These are phyloP conservation scores for Girardinichthys multiradiatus DNA, from an alignment of 2,113 vertebrate genomes.

Conservation along the genomic window DNA sequence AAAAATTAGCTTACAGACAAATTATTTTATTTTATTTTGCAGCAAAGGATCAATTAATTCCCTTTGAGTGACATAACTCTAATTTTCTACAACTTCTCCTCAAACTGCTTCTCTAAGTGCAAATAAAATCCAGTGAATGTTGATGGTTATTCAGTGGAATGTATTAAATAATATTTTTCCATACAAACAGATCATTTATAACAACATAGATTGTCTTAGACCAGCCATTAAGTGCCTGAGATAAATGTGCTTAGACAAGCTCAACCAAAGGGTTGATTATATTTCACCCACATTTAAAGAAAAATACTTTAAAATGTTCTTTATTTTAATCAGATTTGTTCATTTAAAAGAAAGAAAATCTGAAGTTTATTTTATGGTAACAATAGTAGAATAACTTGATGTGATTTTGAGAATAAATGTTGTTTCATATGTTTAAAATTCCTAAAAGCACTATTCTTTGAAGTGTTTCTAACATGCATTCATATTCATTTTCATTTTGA, in stretches of 20 bases:
- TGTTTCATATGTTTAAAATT: conserved; percentile 47
- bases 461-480: conserved; percentile 57
- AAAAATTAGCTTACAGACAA: conserved; percentile 21
- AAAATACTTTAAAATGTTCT: not conserved
- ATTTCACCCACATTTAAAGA: not conserved
- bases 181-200: conserved; percentile 1
- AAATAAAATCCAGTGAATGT: not conserved
- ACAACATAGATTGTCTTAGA: conserved; percentile 24
- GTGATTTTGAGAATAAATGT: conserved; percentile 28
- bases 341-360: conserved; percentile 13
- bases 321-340: conserved; percentile 21
- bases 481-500: conserved; percentile 63
- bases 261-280: conserved; percentile 36
- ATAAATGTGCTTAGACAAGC: conserved; percentile 43
- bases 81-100: conserved; percentile 3
- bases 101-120: not conserved
- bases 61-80: conserved; percentile 21
- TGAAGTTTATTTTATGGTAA: not conserved
- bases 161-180: conserved; percentile 4
- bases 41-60: not conserved
- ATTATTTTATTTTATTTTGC: conserved; percentile 15
- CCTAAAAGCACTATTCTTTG: conserved; percentile 35
- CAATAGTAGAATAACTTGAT: conserved; percentile 4
- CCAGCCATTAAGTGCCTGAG: conserved; percentile 66
- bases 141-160: conserved; percentile 9